Conservation (phyloP, 1,140 invertebrate genomes). For the Pseudomyrmex gracilis region DNA sequence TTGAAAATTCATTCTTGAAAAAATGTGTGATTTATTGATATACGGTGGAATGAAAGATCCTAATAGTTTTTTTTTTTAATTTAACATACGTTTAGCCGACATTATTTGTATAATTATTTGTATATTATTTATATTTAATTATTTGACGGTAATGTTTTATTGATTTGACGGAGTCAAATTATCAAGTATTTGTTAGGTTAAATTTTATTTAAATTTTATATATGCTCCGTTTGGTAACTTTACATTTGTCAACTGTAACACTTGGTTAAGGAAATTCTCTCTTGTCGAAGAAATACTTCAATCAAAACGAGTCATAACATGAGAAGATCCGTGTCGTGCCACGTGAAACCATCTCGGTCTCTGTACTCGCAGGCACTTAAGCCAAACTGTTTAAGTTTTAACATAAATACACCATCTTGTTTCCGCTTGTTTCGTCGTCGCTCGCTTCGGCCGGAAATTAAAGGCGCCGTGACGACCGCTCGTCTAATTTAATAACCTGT, state of each 20-base stretch:
- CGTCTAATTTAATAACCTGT: constrained; percentile 44
- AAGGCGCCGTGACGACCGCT: constrained; percentile 16
- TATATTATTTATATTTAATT: too few relatives aligned
- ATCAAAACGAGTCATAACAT: constrained; percentile 16
- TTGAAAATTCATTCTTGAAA: neutral
- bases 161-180: too few relatives aligned
- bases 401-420: constrained; percentile 45
- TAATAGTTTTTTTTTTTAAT: constrained; percentile 31
- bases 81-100: neutral
- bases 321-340: neutral
- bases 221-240: too few relatives aligned
- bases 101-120: too few relatives aligned
- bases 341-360: neutral
- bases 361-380: constrained; percentile 15
- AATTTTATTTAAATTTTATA: too few relatives aligned
- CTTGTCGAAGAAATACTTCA: constrained; percentile 22
- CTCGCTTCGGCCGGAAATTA: constrained; percentile 30
- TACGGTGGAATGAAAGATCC: neutral
- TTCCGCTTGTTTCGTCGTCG: constrained; percentile 35
- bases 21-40: neutral
- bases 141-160: too few relatives aligned
- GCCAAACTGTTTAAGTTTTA: constrained; percentile 39
- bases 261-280: neutral
- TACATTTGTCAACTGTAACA: too few relatives aligned
- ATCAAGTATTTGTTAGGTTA: too few relatives aligned